These are phyloP conservation scores for Hydropotes inermis DNA, from an alignment of 2,113 vertebrate genomes.

Conservation along the genomic window DNA sequence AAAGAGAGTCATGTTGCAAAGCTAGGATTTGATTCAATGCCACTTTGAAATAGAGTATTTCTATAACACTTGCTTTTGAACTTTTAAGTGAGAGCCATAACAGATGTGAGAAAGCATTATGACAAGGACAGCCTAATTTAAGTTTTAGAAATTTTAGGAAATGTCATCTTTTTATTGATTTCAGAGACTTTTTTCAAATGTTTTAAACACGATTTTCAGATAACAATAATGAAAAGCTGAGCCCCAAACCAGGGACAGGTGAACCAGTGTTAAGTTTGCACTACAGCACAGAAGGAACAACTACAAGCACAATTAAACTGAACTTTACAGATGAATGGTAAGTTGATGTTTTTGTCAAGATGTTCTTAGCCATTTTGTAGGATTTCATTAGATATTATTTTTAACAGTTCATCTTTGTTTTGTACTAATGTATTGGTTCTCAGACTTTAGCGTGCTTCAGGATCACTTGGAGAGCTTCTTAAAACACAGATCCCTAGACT, in stretches of 20 bases:
- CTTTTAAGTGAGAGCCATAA: constrained; percentile 29
- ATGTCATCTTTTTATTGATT: constrained; percentile 69
- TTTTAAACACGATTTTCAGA: constrained; percentile 85
- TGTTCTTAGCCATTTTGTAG: constrained; percentile 42
- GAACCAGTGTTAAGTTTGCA: constrained; percentile 97
- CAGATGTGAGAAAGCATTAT: constrained; percentile 31
- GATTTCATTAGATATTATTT: constrained; percentile 12
- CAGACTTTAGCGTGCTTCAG: not conserved
- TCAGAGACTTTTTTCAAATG: constrained; percentile 73
- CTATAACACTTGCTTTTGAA: not conserved
- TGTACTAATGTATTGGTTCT: not conserved
- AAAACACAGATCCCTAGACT: not conserved
- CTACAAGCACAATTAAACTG: constrained; percentile 98
- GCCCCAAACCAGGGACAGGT: constrained; percentile 84
- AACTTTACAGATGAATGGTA: constrained; percentile 99
- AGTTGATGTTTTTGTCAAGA: constrained; percentile 69
- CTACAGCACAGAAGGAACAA: constrained; percentile 98
- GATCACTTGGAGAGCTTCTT: not conserved
- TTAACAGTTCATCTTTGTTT: constrained; percentile 16
- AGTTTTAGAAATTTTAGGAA: constrained; percentile 66
- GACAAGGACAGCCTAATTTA: constrained; percentile 40
- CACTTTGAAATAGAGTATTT: not conserved
- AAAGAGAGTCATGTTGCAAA: not conserved
- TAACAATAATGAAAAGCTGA: constrained; percentile 82
- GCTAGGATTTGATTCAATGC: not conserved